Conservation (phyloP, 1,140 invertebrate genomes). For the Ceratoteleas bidentatus region DNA sequence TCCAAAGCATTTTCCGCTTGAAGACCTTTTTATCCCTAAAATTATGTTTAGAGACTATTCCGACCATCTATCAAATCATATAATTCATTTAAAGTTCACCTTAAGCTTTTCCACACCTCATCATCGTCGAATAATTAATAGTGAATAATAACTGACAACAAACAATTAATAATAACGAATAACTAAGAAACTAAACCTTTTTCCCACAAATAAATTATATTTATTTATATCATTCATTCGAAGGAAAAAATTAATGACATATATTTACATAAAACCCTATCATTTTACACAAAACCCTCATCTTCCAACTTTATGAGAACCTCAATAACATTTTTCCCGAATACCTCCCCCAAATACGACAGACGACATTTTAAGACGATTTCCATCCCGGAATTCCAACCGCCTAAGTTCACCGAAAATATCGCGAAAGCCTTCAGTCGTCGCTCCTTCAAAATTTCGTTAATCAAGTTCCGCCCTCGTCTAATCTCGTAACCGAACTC, state of each 20-base stretch:
- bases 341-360: background rate
- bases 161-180: too few relatives aligned
- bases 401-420: background rate
- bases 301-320: background rate
- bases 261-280: too few relatives aligned
- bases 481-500: background rate
- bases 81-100: too few relatives aligned
- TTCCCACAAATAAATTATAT: background rate
- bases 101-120: too few relatives aligned
- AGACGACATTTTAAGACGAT: background rate
- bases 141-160: too few relatives aligned
- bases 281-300: background rate
- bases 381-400: background rate
- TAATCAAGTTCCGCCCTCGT: conserved; percentile 4
- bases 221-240: too few relatives aligned
- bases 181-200: background rate
- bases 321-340: background rate
- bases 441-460: background rate
- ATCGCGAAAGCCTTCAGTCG: background rate
- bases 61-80: too few relatives aligned
- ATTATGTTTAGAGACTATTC: too few relatives aligned
- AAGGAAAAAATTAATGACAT: too few relatives aligned
- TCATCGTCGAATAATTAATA: too few relatives aligned
- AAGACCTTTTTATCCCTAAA: too few relatives aligned
- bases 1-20: too few relatives aligned